Percentiles rank a stretch among this genome's conserved stretches.
phyloP scores from a whole-genome alignment of 1,140 invertebrate genomes.

The Drosophila mauritiana region DNA sequence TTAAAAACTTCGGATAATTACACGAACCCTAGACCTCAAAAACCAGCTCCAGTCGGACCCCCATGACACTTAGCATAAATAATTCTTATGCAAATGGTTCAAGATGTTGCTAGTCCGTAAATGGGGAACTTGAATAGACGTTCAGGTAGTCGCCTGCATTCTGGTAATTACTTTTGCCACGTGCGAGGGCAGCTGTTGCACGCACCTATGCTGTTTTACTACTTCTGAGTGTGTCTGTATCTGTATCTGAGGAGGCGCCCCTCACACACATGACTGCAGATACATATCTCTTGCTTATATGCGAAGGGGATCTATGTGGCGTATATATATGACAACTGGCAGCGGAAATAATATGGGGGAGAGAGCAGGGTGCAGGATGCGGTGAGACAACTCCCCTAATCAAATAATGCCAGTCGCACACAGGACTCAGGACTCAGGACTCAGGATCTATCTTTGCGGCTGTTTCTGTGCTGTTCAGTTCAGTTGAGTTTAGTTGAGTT shows the following conservation, averaged over 20 bases:
- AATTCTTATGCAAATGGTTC: slow-evolving; percentile 33
- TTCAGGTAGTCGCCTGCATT: slow-evolving; percentile 44
- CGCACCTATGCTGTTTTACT: slow-evolving; percentile 14
- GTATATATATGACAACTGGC: slow-evolving; percentile 1
- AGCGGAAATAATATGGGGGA: slow-evolving; percentile 36
- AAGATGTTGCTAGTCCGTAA: slow-evolving; percentile 12
- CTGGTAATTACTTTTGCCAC: slow-evolving; percentile 54
- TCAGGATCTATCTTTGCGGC: slow-evolving; percentile 58
- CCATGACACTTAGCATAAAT: slow-evolving; percentile 12
- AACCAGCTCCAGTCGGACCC: background rate
- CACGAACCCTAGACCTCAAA: no score
- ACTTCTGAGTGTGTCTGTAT: background rate
- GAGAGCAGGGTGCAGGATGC: slow-evolving; percentile 50
- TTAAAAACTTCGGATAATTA: background rate
- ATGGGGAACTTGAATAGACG: slow-evolving; percentile 5
- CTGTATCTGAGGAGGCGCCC: slow-evolving; percentile 22
- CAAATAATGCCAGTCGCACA: slow-evolving; percentile 59
- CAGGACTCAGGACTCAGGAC: slow-evolving; percentile 56
- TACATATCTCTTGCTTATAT: slow-evolving; percentile 35
- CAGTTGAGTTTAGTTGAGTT: background rate
- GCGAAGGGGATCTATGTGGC: slow-evolving; percentile 6
- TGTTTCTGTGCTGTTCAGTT: slow-evolving; percentile 3
- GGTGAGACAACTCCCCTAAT: slow-evolving; percentile 75
- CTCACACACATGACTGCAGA: slow-evolving; percentile 34
- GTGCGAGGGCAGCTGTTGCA: slow-evolving; percentile 72